Percentiles rank a stretch among this genome's conserved stretches.
Evolutionary conservation across 2,797 vertebrate species (phyloP).

Genomic region (Bucorvus abyssinicus): DNA sequence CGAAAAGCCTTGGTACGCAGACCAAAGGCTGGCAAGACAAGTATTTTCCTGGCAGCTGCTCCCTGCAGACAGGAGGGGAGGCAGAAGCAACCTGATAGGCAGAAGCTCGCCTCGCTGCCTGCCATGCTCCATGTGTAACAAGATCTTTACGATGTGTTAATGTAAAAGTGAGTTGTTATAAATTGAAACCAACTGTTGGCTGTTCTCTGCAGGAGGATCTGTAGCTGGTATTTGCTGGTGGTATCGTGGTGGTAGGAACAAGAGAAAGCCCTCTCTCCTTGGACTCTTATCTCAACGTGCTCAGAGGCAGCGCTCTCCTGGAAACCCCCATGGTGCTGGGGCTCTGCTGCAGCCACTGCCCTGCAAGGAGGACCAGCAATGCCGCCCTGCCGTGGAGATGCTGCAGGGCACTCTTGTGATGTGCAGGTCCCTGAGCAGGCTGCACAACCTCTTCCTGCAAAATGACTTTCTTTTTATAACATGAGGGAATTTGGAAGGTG

Average conservation of each 20-base stretch:
- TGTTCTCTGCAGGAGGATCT: background rate
- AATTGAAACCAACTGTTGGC: background rate
- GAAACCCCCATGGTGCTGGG: background rate
- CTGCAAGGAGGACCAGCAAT: background rate
- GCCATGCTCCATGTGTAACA: background rate
- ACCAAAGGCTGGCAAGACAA: background rate
- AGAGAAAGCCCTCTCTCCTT: background rate
- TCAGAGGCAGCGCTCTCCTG: background rate
- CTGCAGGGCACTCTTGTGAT: background rate
- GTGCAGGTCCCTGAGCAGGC: background rate
- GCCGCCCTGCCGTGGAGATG: background rate
- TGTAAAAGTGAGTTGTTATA: background rate
- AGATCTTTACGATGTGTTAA: background rate
- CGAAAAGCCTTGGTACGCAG: rapidly evolving
- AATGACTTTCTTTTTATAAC: background rate
- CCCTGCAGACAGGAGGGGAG: background rate
- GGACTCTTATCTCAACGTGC: too few relatives aligned
- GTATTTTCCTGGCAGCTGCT: background rate
- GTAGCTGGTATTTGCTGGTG: background rate
- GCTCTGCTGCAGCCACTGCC: background rate
- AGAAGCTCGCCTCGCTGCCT: background rate
- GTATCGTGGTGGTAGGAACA: background rate
- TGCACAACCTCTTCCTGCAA: background rate
- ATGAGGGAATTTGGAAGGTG: background rate
- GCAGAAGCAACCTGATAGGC: background rate